Conservation (phyloP, 2,113 vertebrate species). For the Colossoma macropomum region DNA sequence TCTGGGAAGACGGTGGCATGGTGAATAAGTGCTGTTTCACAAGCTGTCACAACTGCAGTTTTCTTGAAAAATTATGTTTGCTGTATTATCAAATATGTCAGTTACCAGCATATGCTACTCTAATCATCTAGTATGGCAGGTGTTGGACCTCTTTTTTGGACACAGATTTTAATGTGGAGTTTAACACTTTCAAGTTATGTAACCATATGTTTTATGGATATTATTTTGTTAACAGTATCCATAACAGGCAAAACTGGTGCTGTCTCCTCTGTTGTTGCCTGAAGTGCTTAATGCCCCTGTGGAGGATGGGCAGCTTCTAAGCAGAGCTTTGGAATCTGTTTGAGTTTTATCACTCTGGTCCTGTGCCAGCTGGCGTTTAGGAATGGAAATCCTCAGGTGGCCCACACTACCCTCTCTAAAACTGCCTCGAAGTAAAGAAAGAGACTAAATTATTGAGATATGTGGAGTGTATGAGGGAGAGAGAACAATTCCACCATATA, state of each 20-base stretch:
- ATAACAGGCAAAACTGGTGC: not conserved
- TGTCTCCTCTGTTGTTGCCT: constrained; percentile 1
- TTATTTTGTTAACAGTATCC: not conserved
- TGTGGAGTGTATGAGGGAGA: not conserved
- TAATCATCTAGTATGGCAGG: too few relatives aligned
- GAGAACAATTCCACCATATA: not conserved
- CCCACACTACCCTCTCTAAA: not conserved
- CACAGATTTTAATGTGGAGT: too few relatives aligned
- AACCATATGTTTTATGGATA: not conserved
- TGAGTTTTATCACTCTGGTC: constrained; percentile 31
- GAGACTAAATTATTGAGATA: constrained; percentile 13
- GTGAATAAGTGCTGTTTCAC: too few relatives aligned
- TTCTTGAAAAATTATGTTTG: too few relatives aligned
- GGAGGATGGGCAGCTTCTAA: constrained; percentile 16
- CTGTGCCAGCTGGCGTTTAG: constrained; percentile 36
- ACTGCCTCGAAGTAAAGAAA: constrained; percentile 15
- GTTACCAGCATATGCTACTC: too few relatives aligned
- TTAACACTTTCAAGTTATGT: too few relatives aligned
- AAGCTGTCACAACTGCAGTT: too few relatives aligned
- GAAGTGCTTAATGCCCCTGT: not conserved
- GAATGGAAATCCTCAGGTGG: constrained; percentile 43
- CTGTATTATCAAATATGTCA: too few relatives aligned
- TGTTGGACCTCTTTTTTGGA: too few relatives aligned
- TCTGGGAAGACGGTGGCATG: too few relatives aligned
- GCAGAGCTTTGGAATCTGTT: constrained; percentile 28